phyloP scores from a whole-genome alignment of 2,113 vertebrate species.

The Eptatretus burgeri region DNA sequence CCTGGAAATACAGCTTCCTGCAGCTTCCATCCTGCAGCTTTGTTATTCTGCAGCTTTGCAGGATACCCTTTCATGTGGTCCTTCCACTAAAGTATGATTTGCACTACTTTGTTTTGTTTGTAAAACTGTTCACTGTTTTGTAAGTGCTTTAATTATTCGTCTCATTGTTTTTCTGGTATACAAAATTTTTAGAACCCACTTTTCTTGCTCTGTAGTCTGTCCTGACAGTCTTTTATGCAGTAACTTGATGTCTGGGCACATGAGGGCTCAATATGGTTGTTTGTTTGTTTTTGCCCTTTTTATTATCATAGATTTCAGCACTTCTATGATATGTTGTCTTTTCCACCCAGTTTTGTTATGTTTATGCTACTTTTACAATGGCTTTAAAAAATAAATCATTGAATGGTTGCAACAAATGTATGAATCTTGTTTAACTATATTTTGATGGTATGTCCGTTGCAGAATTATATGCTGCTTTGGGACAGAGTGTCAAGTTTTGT shows the following conservation, averaged over 20 bases:
- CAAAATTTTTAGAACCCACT: too few species aligned
- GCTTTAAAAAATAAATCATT: too few species aligned
- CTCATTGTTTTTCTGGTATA: too few species aligned
- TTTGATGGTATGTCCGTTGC: slow-evolving; percentile 11
- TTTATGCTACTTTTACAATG: too few species aligned
- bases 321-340: background rate
- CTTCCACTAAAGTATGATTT: slow-evolving; percentile 30
- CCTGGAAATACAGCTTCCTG: slow-evolving; percentile 42
- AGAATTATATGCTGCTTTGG: slow-evolving; percentile 70
- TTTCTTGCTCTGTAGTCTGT: too few species aligned
- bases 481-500: slow-evolving; percentile 32
- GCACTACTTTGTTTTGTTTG: slow-evolving; percentile 5
- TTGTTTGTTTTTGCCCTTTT: too few species aligned
- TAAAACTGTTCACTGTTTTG: background rate
- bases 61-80: slow-evolving; percentile 42
- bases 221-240: too few species aligned
- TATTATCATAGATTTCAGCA: background rate
- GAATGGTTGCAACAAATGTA: too few species aligned
- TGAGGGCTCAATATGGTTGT: too few species aligned
- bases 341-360: rapidly evolving
- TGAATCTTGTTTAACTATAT: too few species aligned
- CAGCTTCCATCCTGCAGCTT: slow-evolving; percentile 48
- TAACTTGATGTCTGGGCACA: too few species aligned
- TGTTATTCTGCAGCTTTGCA: slow-evolving; percentile 56
- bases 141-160: background rate